These are phyloP conservation scores for Idaea dimidiata DNA, from an alignment of 2,888 invertebrate genomes.

Conservation along the genomic window DNA sequence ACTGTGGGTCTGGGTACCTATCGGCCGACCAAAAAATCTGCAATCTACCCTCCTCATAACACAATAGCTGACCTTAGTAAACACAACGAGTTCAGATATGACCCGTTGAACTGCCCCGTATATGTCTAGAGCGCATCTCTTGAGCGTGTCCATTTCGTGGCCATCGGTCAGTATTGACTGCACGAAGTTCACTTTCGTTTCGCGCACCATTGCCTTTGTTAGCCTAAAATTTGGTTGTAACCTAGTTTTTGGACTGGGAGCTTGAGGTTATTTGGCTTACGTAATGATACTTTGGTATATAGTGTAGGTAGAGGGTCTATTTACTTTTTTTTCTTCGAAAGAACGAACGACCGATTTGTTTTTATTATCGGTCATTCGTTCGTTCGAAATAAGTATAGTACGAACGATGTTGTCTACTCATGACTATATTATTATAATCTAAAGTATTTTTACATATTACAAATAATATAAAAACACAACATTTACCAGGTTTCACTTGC, in stretches of 20 bases:
- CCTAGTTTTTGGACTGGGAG: not conserved
- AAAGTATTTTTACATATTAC: no score
- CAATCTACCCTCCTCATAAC: not conserved
- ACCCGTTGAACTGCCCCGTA: slow-evolving; percentile 38
- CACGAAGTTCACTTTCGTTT: slow-evolving; percentile 51
- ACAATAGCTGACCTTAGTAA: slow-evolving; percentile 54
- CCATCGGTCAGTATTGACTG: slow-evolving; percentile 58
- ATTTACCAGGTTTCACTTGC: no score
- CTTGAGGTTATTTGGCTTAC: not conserved
- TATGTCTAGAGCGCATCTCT: slow-evolving; percentile 49
- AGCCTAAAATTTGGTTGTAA: slow-evolving; percentile 35
- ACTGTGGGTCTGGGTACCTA: not conserved
- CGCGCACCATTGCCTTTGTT: slow-evolving; percentile 42
- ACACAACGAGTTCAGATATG: slow-evolving; percentile 54
- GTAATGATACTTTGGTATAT: not conserved
- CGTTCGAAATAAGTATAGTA: no score
- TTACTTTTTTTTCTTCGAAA: no score
- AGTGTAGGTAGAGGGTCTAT: no score
- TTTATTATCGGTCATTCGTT: no score
- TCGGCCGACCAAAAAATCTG: not conserved
- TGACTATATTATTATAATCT: no score
- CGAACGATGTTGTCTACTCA: no score
- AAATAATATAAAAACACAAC: no score
- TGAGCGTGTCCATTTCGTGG: slow-evolving; percentile 47
- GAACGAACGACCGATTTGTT: no score